Evolutionary conservation across 1,140 invertebrate species (phyloP).

Genomic region (Augochlora pura): DNA sequence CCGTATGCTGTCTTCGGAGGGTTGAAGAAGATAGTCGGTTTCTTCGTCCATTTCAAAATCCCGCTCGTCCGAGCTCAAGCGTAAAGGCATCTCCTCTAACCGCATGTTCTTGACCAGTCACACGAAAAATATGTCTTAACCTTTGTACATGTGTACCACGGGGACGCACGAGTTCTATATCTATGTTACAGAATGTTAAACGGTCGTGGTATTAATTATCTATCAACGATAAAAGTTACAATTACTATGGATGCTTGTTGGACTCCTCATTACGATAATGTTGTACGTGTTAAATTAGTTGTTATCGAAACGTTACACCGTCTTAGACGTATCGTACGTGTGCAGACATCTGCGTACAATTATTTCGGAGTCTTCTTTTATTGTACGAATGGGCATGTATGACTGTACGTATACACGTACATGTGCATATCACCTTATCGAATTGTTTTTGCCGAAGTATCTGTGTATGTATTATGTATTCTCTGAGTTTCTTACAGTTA

Average conservation of each 20-base stretch:
- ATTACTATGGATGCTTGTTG: not conserved
- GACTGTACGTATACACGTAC: no score
- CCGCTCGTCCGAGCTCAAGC: constrained; percentile 80
- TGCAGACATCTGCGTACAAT: not conserved
- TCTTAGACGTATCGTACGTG: not conserved
- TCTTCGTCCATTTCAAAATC: constrained; percentile 86
- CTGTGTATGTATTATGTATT: not conserved
- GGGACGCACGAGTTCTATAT: not conserved
- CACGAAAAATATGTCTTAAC: constrained; percentile 23
- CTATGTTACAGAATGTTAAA: not conserved
- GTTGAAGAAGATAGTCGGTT: constrained; percentile 83
- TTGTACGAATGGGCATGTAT: no score
- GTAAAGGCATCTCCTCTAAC: constrained; percentile 82
- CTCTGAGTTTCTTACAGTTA: not conserved
- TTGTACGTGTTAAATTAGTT: constrained; percentile 3
- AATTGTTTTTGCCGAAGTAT: not conserved
- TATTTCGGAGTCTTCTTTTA: not conserved
- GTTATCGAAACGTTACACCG: not conserved
- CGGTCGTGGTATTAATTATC: not conserved
- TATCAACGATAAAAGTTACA: constrained; percentile 4
- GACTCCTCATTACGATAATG: not conserved
- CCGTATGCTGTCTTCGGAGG: constrained; percentile 74
- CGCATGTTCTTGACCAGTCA: constrained; percentile 66
- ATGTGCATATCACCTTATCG: not conserved
- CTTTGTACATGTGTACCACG: constrained; percentile 23